These are phyloP conservation scores for Pilophorus perplexus DNA, from an alignment of 2,888 invertebrate genomes.

Conservation along the genomic window DNA sequence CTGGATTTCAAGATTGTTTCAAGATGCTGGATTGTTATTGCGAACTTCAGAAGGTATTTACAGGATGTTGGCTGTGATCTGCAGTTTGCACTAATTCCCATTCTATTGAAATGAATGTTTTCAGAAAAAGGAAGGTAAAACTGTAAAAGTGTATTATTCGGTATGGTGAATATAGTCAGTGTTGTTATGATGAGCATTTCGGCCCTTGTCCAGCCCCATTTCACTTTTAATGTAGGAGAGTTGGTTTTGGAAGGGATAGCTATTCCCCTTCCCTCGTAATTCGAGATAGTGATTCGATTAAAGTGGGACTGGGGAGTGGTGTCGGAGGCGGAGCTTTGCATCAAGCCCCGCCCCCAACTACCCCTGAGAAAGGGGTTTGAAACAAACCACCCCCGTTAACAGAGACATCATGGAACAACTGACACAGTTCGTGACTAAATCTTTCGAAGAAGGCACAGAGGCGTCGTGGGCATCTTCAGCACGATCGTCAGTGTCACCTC, in stretches of 20 bases:
- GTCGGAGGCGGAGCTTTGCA: neutral
- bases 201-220: constrained; percentile 2
- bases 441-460: constrained; percentile 59
- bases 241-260: constrained; percentile 4
- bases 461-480: constrained; percentile 50
- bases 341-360: neutral
- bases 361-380: constrained; percentile 17
- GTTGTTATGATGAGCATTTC: constrained; percentile 22
- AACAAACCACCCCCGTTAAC: constrained; percentile 4
- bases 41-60: no score
- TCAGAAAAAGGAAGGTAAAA: no score
- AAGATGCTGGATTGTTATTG: no score
- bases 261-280: constrained; percentile 15
- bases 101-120: no score
- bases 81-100: no score
- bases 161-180: no score
- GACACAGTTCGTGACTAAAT: constrained; percentile 86
- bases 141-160: no score
- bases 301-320: constrained; percentile 7
- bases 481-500: constrained; percentile 50
- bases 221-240: constrained; percentile 15
- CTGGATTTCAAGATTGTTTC: no score
- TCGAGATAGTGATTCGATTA: constrained; percentile 33
- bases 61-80: no score
- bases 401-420: constrained; percentile 61